phyloP scores from a whole-genome alignment of 1,140 invertebrate genomes.

The Parapsyche elsis region DNA sequence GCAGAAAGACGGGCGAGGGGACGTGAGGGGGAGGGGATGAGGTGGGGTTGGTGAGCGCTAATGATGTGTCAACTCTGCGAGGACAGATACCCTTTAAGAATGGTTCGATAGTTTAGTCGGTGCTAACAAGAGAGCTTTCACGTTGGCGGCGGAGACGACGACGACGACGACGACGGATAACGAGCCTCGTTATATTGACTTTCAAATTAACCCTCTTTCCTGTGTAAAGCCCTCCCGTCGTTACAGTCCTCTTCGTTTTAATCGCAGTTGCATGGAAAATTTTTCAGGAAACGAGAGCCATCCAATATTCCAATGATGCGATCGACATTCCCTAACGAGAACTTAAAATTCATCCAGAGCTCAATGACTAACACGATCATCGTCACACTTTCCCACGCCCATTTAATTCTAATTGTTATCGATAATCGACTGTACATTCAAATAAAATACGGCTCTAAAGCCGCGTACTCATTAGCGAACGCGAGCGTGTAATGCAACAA shows the following conservation, averaged over 20 bases:
- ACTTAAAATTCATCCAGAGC: too few species aligned
- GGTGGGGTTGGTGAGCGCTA: conserved; percentile 18
- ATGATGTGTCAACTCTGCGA: conserved; percentile 43
- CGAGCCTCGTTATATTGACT: conserved; percentile 46
- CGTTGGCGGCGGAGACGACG: background rate
- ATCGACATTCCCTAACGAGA: too few species aligned
- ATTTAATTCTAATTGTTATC: too few species aligned
- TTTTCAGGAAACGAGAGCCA: background rate
- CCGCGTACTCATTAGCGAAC: too few species aligned
- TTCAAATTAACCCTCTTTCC: conserved; percentile 43
- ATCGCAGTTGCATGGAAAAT: background rate
- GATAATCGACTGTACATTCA: too few species aligned
- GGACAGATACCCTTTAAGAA: conserved; percentile 37
- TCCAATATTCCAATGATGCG: too few species aligned
- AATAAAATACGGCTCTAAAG: too few species aligned
- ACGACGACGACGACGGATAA: conserved; percentile 24
- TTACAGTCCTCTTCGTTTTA: background rate
- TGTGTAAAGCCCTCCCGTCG: background rate
- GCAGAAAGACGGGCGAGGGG: background rate
- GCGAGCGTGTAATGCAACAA: too few species aligned
- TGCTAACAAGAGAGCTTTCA: conserved; percentile 45
- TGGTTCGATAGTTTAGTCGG: conserved; percentile 44
- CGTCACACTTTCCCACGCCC: too few species aligned
- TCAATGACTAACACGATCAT: too few species aligned
- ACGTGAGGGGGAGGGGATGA: too few species aligned